phyloP scores from a whole-genome alignment of 2,113 vertebrate species.

The Sphyrna mokarran region DNA sequence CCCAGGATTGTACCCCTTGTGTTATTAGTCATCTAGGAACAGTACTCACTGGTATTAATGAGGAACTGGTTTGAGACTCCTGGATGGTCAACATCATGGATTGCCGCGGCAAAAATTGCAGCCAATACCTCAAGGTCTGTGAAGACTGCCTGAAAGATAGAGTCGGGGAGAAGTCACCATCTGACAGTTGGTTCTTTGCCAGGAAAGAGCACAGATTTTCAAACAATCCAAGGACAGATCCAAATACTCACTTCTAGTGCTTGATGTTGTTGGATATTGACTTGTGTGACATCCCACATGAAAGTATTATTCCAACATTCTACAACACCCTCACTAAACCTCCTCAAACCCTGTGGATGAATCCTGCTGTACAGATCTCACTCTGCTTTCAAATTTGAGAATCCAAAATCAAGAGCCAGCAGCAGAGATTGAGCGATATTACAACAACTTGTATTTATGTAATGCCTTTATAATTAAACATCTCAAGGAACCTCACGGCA shows the following conservation, averaged over 20 bases:
- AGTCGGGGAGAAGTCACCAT: background rate
- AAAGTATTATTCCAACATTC: background rate
- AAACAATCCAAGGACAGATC: background rate
- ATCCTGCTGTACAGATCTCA: background rate
- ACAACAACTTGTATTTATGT: too few species aligned
- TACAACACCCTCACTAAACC: background rate
- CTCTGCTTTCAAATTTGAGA: background rate
- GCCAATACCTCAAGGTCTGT: constrained; percentile 84
- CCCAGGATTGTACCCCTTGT: background rate
- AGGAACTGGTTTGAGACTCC: constrained; percentile 91
- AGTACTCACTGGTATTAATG: constrained; percentile 84
- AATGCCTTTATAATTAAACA: too few species aligned
- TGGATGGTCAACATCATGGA: constrained; percentile 86
- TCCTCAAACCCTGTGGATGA: background rate
- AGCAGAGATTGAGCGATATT: too few species aligned
- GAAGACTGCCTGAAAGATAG: constrained; percentile 34
- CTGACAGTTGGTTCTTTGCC: background rate
- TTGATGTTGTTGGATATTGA: background rate
- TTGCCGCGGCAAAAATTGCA: constrained; percentile 78
- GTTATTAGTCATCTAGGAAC: background rate
- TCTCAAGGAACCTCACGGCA: too few species aligned
- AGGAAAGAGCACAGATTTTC: background rate
- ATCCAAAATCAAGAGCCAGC: background rate
- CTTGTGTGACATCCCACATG: background rate
- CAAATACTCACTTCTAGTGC: background rate